Conservation (phyloP, 2,888 invertebrate species). For the Agapostemon virescens region DNA sequence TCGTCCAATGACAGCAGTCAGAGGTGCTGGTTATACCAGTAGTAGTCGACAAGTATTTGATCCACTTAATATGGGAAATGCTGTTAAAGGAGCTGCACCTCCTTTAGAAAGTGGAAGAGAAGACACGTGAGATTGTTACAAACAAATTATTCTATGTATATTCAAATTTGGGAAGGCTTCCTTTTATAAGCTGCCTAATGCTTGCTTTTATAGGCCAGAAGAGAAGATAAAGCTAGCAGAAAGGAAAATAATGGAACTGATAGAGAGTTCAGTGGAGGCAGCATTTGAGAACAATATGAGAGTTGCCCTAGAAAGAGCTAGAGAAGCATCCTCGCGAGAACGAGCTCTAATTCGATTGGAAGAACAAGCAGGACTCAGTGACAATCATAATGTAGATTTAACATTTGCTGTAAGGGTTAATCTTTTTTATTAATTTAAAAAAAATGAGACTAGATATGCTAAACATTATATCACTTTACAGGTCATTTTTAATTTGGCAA, state of each 20-base stretch:
- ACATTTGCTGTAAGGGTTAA: conserved; percentile 90
- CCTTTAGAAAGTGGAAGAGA: conserved; percentile 88
- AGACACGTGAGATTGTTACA: conserved; percentile 85
- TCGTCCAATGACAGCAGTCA: conserved; percentile 97
- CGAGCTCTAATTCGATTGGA: conserved; percentile 93
- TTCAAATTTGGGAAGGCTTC: background rate
- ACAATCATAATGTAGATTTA: conserved; percentile 96
- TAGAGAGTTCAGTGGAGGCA: conserved; percentile 94
- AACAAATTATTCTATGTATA: conserved; percentile 21
- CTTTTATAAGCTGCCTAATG: conserved; percentile 12
- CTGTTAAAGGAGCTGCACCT: conserved; percentile 82
- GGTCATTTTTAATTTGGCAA: conserved; percentile 97
- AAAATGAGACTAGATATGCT: background rate
- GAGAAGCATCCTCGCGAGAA: conserved; percentile 97
- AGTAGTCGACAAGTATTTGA: conserved; percentile 86
- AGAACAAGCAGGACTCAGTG: conserved; percentile 94
- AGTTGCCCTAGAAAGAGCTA: conserved; percentile 92
- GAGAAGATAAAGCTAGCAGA: conserved; percentile 95
- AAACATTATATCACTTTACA: conserved; percentile 74
- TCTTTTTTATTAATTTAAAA: conserved; percentile 49
- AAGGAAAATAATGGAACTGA: conserved; percentile 91
- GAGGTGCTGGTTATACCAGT: conserved; percentile 96
- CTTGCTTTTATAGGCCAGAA: conserved; percentile 86
- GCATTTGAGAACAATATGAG: conserved; percentile 84
- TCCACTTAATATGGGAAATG: conserved; percentile 86